These are phyloP conservation scores for Rhodophaea formosa DNA, from an alignment of 2,888 invertebrate genomes.

Conservation along the genomic window DNA sequence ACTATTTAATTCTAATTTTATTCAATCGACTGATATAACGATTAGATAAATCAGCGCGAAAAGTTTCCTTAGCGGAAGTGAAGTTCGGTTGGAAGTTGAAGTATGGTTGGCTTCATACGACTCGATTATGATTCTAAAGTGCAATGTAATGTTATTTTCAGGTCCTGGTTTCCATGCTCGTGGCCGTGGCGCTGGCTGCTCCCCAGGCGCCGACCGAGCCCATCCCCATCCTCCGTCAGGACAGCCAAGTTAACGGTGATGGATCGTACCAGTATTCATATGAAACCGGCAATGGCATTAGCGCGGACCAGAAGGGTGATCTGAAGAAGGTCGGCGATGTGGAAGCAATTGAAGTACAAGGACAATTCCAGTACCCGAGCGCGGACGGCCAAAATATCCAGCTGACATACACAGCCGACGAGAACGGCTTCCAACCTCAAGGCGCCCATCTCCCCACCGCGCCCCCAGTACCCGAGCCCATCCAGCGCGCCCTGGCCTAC, in stretches of 20 bases:
- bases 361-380: constrained; percentile 84
- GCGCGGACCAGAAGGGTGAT: constrained; percentile 81
- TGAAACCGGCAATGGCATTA: constrained; percentile 85
- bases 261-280: constrained; percentile 83
- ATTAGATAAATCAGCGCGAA: not conserved
- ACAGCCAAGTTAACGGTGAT: constrained; percentile 81
- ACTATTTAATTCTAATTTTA: not conserved
- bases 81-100: too few relatives aligned
- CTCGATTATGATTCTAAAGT: not conserved
- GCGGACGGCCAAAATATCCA: constrained; percentile 83
- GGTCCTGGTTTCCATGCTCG: constrained; percentile 62
- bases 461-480: constrained; percentile 86
- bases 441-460: constrained; percentile 84
- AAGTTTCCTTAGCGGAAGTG: too few relatives aligned
- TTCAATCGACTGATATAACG: not conserved
- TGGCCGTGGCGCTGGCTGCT: constrained; percentile 58
- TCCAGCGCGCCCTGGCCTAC: constrained; percentile 84
- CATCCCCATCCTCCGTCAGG: constrained; percentile 80
- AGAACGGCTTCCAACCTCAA: constrained; percentile 85
- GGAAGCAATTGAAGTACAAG: constrained; percentile 81
- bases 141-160: constrained; percentile 38
- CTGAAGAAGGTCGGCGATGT: constrained; percentile 81
- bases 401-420: constrained; percentile 85
- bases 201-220: constrained; percentile 66
- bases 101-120: too few relatives aligned